A percentile compares a stretch with the other conserved stretches of the same genome.
These are phyloP conservation scores for Agrotis puta DNA, from an alignment of 2,888 invertebrate species.

Conservation along the genomic window DNA sequence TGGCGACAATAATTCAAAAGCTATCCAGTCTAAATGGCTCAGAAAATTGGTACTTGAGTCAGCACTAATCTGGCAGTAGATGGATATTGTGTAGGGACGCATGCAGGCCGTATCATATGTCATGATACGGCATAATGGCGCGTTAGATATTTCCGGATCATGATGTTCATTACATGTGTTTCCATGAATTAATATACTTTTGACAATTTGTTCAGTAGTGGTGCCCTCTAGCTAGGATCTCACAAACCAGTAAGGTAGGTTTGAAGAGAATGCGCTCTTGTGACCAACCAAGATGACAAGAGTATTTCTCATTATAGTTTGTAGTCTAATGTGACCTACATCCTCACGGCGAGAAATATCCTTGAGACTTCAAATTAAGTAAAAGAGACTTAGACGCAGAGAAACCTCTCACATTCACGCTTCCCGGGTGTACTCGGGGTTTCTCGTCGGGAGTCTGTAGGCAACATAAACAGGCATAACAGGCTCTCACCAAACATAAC, in stretches of 20 bases:
- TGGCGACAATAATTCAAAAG: conserved; percentile 50
- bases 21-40: conserved; percentile 1
- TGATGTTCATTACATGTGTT: not conserved
- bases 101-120: not conserved
- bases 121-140: not conserved
- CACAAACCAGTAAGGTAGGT: not conserved
- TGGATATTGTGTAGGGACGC: not conserved
- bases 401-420: no score
- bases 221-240: no score
- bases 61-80: not conserved
- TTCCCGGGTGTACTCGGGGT: no score
- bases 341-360: no score
- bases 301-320: conserved; percentile 8
- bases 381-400: no score
- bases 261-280: not conserved
- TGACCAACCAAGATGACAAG: not conserved
- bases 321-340: not conserved
- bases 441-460: no score
- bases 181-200: not conserved
- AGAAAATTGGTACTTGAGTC: not conserved
- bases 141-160: not conserved
- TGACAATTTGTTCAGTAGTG: not conserved
- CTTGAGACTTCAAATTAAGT: no score
- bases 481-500: no score
- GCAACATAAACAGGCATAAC: no score